These are phyloP conservation scores for Euspilapteryx auroguttella DNA, from an alignment of 2,888 invertebrate genomes.

Conservation along the genomic window DNA sequence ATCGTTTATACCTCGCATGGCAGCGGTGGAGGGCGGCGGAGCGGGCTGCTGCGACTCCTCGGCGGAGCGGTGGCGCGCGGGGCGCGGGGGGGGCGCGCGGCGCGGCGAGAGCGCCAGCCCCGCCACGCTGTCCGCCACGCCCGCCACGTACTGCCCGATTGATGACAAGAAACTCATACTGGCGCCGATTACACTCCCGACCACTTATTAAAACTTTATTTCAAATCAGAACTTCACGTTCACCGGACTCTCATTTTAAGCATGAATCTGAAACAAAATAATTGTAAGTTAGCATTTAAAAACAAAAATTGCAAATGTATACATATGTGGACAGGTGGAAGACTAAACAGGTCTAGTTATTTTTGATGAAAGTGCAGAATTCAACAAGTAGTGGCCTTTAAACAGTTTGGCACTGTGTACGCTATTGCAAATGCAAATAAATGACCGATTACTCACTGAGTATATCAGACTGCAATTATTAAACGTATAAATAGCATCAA, in stretches of 20 bases:
- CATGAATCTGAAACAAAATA: not conserved
- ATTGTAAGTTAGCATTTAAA: too few species aligned
- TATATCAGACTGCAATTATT: too few species aligned
- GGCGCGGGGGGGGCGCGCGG: constrained; percentile 69
- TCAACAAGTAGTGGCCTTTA: too few species aligned
- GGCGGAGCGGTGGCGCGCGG: constrained; percentile 67
- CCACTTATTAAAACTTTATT: not conserved
- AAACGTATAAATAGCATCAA: too few species aligned
- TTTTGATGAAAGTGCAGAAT: too few species aligned
- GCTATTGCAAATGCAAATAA: too few species aligned
- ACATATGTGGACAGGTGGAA: too few species aligned
- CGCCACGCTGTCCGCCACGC: constrained; percentile 83
- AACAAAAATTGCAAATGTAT: too few species aligned
- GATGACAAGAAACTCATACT: constrained; percentile 86
- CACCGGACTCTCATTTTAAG: not conserved
- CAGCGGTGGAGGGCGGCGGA: constrained; percentile 35
- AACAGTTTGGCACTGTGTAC: too few species aligned
- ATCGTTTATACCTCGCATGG: constrained; percentile 48
- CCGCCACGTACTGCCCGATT: constrained; percentile 82
- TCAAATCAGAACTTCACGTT: not conserved
- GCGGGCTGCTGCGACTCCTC: constrained; percentile 44
- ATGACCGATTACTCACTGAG: too few species aligned
- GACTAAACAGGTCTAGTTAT: too few species aligned
- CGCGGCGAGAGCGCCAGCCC: constrained; percentile 77
- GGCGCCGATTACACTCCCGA: constrained; percentile 14